Conservation (phyloP, 2,113 vertebrate species). For the Narcine bancroftii region DNA sequence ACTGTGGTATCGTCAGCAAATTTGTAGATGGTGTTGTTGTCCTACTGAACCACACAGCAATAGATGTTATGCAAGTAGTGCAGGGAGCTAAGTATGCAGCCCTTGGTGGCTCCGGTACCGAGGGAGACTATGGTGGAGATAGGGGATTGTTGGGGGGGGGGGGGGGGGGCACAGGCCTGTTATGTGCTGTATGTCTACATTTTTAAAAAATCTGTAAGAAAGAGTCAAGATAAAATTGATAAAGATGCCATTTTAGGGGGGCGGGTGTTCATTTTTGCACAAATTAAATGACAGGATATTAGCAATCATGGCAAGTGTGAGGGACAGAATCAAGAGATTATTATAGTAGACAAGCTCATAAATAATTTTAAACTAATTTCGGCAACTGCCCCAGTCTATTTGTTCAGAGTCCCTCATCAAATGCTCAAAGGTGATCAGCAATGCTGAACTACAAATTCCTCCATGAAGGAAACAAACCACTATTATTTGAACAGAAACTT, state of each 20-base stretch:
- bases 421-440: background rate
- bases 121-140: no score
- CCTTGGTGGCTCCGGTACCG: no score
- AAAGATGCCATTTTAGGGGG: constrained; percentile 43
- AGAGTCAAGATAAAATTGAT: constrained; percentile 40
- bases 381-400: background rate
- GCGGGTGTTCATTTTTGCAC: constrained; percentile 41
- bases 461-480: background rate
- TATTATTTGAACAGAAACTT: background rate
- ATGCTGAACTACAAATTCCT: background rate
- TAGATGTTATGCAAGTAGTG: no score
- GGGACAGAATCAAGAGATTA: constrained; percentile 40
- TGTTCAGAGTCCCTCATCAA: background rate
- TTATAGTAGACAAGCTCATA: background rate
- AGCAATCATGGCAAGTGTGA: constrained; percentile 42
- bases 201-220: no score
- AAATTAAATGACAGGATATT: constrained; percentile 41
- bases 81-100: no score
- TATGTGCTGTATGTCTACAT: no score
- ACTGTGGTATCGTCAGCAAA: no score
- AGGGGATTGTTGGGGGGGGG: no score
- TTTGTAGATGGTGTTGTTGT: no score
- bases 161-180: no score
- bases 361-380: background rate
- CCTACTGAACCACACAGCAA: no score